Evolutionary conservation across 1,140 invertebrate genomes (phyloP), one percentile per base, ranked within the genome.

Genomic region (Brachionus koreanus): DNA sequence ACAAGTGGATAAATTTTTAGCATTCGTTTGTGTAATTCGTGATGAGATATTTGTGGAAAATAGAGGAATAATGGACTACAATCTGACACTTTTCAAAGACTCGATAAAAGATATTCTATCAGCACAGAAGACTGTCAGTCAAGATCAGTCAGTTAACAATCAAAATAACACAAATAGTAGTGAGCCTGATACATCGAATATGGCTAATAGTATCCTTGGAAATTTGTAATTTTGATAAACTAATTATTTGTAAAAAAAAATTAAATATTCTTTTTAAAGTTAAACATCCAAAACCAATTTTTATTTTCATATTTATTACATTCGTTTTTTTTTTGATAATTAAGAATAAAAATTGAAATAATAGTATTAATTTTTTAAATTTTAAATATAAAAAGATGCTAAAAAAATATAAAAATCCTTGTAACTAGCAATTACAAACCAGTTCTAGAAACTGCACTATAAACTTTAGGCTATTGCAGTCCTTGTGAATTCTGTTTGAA

Each of bases 1-100:
- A 75, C 63, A 82, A 52, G 65, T 82, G 16, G 72, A 72, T 16
- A 52, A 61, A 35, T 69, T 33, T 16, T 25, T 82, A 61, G 82
- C 82, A 13, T 72, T 82, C 29, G 65, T 74, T 37, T 72, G 65
- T 75, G 61, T 79, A 19, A 79, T 79, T 13, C 7, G 61, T 10
- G 76, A 79, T 57, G 76, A 79, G 33, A 65, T 79, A 65, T 79
- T 79, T 16, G 61, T 57, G 49, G 76, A 79, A 35, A 79, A 79
- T 65, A 39, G 76, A 42, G 76, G 76, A 25, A 79, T 79, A 79
- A 79, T 79, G 76, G 76, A 79, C 29, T 79, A 79, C 25, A 79
- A 79, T 79, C 42, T 79, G 23, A 79, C 76, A 6, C 33, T 79
- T 12, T 79, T 79, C 12, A 79, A 79, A 37, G 76, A 79, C n/a